A percentile compares a stretch with the other conserved stretches of the same genome.
Evolutionary conservation across 2,113 vertebrate species (phyloP).

Genomic region (Anoura caudifer): DNA sequence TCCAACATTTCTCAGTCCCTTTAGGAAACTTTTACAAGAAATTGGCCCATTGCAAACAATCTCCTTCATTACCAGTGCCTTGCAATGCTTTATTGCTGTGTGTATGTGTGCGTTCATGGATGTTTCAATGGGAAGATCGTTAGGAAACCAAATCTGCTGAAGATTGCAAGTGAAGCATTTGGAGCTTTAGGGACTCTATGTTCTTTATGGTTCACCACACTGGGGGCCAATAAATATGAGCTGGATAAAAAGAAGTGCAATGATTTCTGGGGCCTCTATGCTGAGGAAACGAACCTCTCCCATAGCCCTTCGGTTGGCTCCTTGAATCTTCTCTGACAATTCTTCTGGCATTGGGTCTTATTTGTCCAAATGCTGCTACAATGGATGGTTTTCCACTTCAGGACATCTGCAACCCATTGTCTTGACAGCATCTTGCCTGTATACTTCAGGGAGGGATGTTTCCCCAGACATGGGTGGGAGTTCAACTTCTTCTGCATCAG

Average conservation of each 20-base stretch:
- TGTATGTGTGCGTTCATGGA: background rate
- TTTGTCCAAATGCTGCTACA: background rate
- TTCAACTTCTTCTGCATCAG: background rate
- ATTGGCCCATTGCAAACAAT: background rate
- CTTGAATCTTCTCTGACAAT: background rate
- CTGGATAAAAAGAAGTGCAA: background rate
- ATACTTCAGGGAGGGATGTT: background rate
- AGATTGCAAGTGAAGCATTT: background rate
- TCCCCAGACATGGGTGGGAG: background rate
- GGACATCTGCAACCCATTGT: background rate
- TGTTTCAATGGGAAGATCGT: background rate
- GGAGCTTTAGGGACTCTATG: background rate
- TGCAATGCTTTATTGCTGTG: background rate
- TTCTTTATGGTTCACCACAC: background rate
- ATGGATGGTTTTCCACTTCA: background rate
- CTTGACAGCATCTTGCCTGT: background rate
- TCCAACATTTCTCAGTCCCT: background rate
- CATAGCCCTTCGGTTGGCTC: conserved; percentile 14
- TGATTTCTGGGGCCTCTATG: conserved; percentile 32
- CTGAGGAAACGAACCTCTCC: conserved; percentile 35
- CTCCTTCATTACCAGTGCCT: background rate
- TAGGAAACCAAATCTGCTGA: background rate
- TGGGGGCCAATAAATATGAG: background rate
- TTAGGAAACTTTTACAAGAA: background rate
- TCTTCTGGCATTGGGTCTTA: background rate